phyloP scores from a whole-genome alignment of 2,797 vertebrate genomes.

The Poeciliopsis infans region DNA sequence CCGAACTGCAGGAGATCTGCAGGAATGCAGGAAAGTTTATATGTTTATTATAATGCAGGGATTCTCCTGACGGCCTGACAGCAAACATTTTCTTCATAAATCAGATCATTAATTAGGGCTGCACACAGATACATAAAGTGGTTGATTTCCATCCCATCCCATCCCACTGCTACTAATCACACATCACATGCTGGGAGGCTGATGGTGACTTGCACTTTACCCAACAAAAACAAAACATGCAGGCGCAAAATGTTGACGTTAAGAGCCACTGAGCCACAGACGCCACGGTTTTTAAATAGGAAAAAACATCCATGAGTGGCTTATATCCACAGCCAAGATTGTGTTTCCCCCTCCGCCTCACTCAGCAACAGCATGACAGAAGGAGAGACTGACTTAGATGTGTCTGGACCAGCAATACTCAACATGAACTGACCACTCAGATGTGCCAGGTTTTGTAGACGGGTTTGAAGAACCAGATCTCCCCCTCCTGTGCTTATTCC shows the following conservation, averaged over 20 bases:
- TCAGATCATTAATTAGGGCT: constrained; percentile 2
- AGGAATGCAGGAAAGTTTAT: neutral
- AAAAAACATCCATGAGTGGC: constrained; percentile 1
- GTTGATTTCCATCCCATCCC: neutral
- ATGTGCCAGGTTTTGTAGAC: constrained; percentile 23
- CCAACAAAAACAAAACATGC: constrained; percentile 6
- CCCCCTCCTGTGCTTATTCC: constrained; percentile 5
- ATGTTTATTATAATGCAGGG: neutral
- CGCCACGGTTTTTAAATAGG: neutral
- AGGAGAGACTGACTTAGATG: constrained; percentile 14
- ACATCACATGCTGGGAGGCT: constrained; percentile 3
- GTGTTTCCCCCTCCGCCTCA: neutral
- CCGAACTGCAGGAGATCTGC: neutral
- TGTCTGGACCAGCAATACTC: neutral
- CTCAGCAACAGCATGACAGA: neutral
- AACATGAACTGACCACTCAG: constrained; percentile 2
- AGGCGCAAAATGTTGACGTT: neutral
- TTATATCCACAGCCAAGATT: neutral
- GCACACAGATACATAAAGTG: neutral
- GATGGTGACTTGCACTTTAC: constrained; percentile 13
- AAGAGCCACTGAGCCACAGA: constrained; percentile 8
- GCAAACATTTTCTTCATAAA: neutral
- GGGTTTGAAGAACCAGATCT: constrained; percentile 12
- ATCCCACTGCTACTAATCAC: constrained; percentile 8
- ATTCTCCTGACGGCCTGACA: neutral